These are phyloP conservation scores for Erebia palarica DNA, from an alignment of 2,888 invertebrate genomes.

Conservation along the genomic window DNA sequence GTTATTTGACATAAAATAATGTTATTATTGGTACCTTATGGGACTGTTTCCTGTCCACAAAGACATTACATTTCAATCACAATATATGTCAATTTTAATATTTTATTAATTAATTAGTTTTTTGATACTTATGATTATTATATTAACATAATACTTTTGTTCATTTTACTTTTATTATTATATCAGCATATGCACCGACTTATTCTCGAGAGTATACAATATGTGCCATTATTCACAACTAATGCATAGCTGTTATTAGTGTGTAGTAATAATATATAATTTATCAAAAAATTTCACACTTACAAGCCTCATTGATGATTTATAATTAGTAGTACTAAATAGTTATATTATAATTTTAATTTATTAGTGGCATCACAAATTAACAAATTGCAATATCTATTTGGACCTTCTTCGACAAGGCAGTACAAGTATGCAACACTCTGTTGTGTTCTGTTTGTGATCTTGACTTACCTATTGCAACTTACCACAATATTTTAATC, in stretches of 20 bases:
- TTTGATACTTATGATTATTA: constrained; percentile 51
- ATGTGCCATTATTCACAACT: constrained; percentile 66
- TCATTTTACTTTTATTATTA: constrained; percentile 28
- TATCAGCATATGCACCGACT: constrained; percentile 56
- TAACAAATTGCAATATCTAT: constrained; percentile 25
- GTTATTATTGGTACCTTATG: constrained; percentile 73
- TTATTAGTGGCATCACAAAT: constrained; percentile 33
- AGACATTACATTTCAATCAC: constrained; percentile 57
- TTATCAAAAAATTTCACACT: constrained; percentile 25
- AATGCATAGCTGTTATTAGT: constrained; percentile 38
- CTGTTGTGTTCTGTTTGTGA: neutral
- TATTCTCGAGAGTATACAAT: constrained; percentile 60
- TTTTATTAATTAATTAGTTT: constrained; percentile 54
- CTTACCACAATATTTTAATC: no score
- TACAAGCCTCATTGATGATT: constrained; percentile 27
- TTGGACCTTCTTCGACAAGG: neutral
- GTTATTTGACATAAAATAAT: constrained; percentile 47
- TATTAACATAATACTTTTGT: constrained; percentile 43
- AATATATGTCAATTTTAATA: constrained; percentile 67
- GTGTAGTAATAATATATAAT: constrained; percentile 27
- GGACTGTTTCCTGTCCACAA: constrained; percentile 81
- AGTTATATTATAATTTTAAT: constrained; percentile 9
- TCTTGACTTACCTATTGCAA: no score
- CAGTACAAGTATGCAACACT: neutral
- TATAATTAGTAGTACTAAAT: constrained; percentile 15